Evolutionary conservation across 2,797 vertebrate species (phyloP).

Genomic region (Harpagifer antarcticus): DNA sequence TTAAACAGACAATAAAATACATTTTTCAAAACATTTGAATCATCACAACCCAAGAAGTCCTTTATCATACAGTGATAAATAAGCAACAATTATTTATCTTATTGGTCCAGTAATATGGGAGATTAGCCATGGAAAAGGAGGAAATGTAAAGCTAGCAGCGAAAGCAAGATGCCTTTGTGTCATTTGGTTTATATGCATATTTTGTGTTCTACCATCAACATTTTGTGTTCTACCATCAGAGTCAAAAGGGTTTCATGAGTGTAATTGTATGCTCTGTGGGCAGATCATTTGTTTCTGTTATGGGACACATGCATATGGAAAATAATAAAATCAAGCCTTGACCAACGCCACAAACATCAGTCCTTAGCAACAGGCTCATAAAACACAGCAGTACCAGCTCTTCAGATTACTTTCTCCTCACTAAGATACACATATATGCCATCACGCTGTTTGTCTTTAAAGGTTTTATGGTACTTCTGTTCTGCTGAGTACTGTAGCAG

Average conservation of each 20-base stretch:
- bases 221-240: neutral
- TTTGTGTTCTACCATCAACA: neutral
- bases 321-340: neutral
- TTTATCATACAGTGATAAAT: too few species aligned
- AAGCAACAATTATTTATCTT: too few species aligned
- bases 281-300: neutral
- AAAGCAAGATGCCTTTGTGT: too few species aligned
- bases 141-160: too few species aligned
- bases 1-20: too few species aligned
- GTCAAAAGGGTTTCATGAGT: neutral
- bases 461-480: neutral
- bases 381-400: conserved; percentile 14
- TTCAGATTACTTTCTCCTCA: conserved; percentile 8
- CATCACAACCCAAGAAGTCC: too few species aligned
- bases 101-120: too few species aligned
- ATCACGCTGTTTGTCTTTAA: conserved; percentile 3
- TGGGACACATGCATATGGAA: neutral
- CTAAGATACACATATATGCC: neutral
- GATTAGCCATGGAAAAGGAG: too few species aligned
- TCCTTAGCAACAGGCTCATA: conserved; percentile 40
- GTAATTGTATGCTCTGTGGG: neutral
- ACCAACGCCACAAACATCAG: neutral
- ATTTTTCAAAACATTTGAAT: too few species aligned
- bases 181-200: neutral
- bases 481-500: neutral